phyloP scores from a whole-genome alignment of 2,888 invertebrate genomes.

The Brachyptera putata region DNA sequence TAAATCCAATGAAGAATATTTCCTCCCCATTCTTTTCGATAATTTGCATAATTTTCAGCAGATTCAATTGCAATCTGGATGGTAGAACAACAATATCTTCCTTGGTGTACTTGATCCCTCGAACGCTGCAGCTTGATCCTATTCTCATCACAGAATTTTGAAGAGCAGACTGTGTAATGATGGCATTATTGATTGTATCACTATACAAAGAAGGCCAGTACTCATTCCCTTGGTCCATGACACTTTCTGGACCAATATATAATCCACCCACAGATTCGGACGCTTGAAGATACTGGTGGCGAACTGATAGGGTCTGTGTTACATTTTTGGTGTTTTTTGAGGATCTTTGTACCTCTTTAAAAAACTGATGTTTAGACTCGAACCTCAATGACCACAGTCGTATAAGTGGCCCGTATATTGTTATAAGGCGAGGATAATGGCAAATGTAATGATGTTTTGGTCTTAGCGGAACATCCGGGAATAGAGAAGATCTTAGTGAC shows the following conservation, averaged over 20 bases:
- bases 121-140: background rate
- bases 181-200: background rate
- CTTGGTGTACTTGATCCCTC: background rate
- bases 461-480: constrained; percentile 3
- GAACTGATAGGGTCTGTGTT: background rate
- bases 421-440: background rate
- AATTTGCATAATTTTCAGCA: background rate
- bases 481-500: background rate
- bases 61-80: background rate
- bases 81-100: background rate
- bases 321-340: background rate
- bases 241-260: background rate
- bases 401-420: constrained; percentile 1
- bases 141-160: background rate
- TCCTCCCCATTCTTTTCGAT: background rate
- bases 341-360: background rate
- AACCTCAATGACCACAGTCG: background rate
- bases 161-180: background rate
- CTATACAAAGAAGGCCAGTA: background rate
- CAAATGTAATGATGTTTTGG: constrained; percentile 30
- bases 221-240: background rate
- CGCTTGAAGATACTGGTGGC: background rate
- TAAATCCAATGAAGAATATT: background rate
- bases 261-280: background rate
- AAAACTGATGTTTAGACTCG: background rate